These are phyloP conservation scores for Sinelater perroti DNA, from an alignment of 2,888 invertebrate genomes.

Conservation along the genomic window DNA sequence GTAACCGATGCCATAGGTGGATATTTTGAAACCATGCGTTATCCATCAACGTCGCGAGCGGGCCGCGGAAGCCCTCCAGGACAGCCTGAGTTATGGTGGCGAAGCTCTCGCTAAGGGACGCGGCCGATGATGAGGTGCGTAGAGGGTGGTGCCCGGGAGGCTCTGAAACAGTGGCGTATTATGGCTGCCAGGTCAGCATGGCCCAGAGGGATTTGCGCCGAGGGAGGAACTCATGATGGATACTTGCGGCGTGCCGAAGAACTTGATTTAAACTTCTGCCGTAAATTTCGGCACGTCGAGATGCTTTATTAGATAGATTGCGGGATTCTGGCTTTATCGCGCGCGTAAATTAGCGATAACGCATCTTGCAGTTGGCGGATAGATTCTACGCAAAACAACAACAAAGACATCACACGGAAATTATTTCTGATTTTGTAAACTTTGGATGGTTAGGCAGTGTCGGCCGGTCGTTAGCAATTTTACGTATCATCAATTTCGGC, in stretches of 20 bases:
- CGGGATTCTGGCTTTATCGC: slow-evolving; percentile 28
- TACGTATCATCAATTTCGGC: no score
- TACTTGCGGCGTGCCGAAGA: slow-evolving; percentile 40
- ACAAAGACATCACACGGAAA: no score
- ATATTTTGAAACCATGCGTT: slow-evolving; percentile 29
- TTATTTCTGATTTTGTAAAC: no score
- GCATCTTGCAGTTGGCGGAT: no score
- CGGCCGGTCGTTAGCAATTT: no score
- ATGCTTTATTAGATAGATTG: slow-evolving; percentile 32
- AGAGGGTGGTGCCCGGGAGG: slow-evolving; percentile 44
- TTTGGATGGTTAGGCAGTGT: no score
- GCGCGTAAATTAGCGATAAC: slow-evolving; percentile 18
- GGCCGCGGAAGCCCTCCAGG: slow-evolving; percentile 27
- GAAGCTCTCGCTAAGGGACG: slow-evolving; percentile 33
- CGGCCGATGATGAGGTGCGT: slow-evolving; percentile 42
- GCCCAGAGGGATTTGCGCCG: slow-evolving; percentile 45
- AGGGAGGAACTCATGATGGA: slow-evolving; percentile 43
- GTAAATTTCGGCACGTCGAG: slow-evolving; percentile 30
- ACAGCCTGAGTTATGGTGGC: slow-evolving; percentile 27
- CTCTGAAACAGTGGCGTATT: slow-evolving; percentile 49
- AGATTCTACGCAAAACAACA: no score
- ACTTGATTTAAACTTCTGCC: slow-evolving; percentile 38
- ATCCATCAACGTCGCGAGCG: slow-evolving; percentile 29
- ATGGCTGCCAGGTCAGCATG: slow-evolving; percentile 55
- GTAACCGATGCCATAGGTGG: slow-evolving; percentile 18